Conservation (phyloP, 2,113 vertebrate genomes). For the Eurystomus gularis region DNA sequence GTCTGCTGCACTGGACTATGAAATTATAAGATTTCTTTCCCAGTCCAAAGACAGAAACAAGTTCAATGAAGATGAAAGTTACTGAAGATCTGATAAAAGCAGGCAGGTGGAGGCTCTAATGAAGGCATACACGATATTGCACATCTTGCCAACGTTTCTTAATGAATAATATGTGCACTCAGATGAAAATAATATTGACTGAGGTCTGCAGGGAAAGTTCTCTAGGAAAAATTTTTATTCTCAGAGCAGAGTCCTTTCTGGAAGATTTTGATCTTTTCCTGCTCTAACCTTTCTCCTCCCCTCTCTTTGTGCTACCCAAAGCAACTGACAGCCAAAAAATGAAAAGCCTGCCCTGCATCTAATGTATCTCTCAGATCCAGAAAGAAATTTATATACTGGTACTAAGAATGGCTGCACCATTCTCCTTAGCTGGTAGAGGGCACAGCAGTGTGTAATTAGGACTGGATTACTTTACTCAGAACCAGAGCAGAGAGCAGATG, state of each 20-base stretch:
- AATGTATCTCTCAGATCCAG: constrained; percentile 57
- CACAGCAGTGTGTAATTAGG: constrained; percentile 69
- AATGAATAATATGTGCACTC: constrained; percentile 61
- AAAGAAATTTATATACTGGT: constrained; percentile 45
- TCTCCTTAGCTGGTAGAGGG: constrained; percentile 65
- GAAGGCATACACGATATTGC: constrained; percentile 31
- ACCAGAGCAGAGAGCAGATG: constrained; percentile 65
- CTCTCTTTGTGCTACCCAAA: constrained; percentile 61
- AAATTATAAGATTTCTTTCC: neutral
- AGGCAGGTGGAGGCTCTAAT: constrained; percentile 37
- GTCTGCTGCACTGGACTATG: neutral
- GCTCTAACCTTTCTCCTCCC: constrained; percentile 57
- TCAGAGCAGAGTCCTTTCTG: constrained; percentile 35
- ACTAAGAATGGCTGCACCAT: constrained; percentile 57
- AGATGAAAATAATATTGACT: constrained; percentile 66
- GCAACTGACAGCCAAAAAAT: constrained; percentile 45
- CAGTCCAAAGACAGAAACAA: constrained; percentile 1
- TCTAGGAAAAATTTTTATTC: constrained; percentile 55
- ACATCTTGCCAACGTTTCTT: constrained; percentile 51
- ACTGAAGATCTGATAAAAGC: constrained; percentile 16
- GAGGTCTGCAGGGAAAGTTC: constrained; percentile 58
- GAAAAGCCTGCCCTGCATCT: constrained; percentile 58
- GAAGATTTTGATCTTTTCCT: constrained; percentile 61
- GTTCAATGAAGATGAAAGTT: constrained; percentile 38
- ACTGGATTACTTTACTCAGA: constrained; percentile 63